Base-by-base conservation (phyloP, 2,888 invertebrate genomes). In the Invenusta paracnida region DNA sequence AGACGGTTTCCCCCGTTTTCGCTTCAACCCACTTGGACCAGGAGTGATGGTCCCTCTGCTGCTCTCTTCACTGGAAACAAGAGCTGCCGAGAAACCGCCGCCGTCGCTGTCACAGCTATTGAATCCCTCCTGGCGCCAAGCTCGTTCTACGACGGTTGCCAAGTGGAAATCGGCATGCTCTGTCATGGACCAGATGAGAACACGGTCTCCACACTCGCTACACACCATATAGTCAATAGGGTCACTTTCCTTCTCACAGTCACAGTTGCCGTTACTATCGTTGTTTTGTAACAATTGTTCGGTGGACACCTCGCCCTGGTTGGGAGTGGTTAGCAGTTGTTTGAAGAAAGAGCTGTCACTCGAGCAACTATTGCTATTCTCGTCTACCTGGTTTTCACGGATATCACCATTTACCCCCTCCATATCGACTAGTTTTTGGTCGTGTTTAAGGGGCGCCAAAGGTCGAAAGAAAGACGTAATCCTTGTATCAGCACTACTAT, bases 161-260 rank as follows among this genome's bases (percentile, higher is more conserved):
- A 85, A 0, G 23, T 85, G 85, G 28, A 28, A 85, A 30, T 85
- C 85, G 23, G n/a, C 1, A 82, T 85, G 85, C 30, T 85, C 85
- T 0, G 85, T 81, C 83, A 30, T 79, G 30, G 67, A 67, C 81
- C 79, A 85, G 29, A 85, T 82, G 23, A 85, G 81, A 82, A 85
- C 27, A 1, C 30, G 0, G 5, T 85, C 79, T 1, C 30, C 73
- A 30, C 85, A 85, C 30, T 85, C 79, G 23, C 27, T 25, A 27
- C 85, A 85, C 29, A 5, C 23, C 2, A 84, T 79, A 25, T 85
- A 85, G 79, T 85, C 85, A 1, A 81, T 29, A n/a, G 13, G 17
- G 1, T 81, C 67, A 23, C 27, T 0, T n/a, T n/a, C n/a, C n/a
- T n/a, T n/a, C n/a, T n/a, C n/a, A n/a, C n/a, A n/a, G n/a, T n/a